Evolutionary conservation across 2,888 invertebrate species (phyloP).

Genomic region (Scotopteryx bipunctaria): DNA sequence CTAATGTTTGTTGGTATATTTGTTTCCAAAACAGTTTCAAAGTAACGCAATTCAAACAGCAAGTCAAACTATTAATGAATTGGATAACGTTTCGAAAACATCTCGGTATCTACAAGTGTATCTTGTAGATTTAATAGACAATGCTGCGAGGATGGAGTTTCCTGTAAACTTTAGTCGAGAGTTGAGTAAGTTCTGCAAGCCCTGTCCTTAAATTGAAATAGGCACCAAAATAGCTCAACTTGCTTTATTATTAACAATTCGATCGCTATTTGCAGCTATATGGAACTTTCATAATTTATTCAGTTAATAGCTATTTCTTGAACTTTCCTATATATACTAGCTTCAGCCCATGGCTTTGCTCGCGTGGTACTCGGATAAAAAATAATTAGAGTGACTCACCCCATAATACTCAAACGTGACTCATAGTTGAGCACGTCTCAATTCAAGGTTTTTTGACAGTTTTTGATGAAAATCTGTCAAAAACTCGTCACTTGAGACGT

Average conservation of each 20-base stretch:
- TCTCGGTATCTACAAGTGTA: slow-evolving; percentile 61
- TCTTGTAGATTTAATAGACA: slow-evolving; percentile 78
- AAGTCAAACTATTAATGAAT: slow-evolving; percentile 51
- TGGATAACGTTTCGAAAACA: slow-evolving; percentile 55
- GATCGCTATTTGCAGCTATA: slow-evolving; percentile 47
- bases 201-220: slow-evolving; percentile 78
- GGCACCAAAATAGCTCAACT: slow-evolving; percentile 70
- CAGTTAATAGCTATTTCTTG: neutral
- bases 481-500: no score
- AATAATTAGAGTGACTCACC: no score
- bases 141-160: slow-evolving; percentile 71
- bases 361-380: no score
- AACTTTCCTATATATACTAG: neutral
- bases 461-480: no score
- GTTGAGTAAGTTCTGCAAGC: slow-evolving; percentile 71
- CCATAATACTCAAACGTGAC: no score
- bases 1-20: neutral
- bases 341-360: no score
- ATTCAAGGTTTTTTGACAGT: no score
- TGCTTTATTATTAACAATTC: slow-evolving; percentile 66
- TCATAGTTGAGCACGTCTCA: no score
- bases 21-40: slow-evolving; percentile 8
- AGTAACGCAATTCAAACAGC: slow-evolving; percentile 29
- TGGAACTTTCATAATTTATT: slow-evolving; percentile 1
- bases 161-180: slow-evolving; percentile 68